Percentiles rank a stretch among this genome's conserved stretches.
These are phyloP conservation scores for Lepidocolaptes lacrymiger DNA, from an alignment of 2,797 vertebrate species.

Conservation along the genomic window DNA sequence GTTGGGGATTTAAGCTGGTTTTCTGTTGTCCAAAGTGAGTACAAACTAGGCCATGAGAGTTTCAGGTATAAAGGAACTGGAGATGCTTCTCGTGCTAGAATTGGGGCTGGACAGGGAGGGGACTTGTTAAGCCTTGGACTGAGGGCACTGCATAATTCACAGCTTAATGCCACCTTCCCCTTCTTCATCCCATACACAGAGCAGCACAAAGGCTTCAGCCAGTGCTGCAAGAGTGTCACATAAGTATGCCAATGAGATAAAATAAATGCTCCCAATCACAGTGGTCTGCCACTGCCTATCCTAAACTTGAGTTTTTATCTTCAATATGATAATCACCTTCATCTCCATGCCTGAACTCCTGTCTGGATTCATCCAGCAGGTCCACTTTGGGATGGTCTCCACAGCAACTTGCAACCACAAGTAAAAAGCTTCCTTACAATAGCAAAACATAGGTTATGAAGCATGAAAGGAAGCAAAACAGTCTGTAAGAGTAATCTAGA, in stretches of 20 bases:
- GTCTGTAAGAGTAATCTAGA: slow-evolving; percentile 12
- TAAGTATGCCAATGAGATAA: background rate
- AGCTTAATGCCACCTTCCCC: background rate
- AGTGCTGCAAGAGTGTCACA: background rate
- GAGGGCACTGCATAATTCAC: background rate
- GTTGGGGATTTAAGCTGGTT: background rate
- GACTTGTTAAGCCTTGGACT: background rate
- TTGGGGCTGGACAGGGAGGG: background rate
- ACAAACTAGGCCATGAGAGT: background rate
- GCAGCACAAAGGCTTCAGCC: background rate
- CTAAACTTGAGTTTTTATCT: background rate
- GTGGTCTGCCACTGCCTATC: background rate
- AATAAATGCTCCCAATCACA: background rate
- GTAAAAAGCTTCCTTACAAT: background rate
- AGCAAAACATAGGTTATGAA: slow-evolving; percentile 11
- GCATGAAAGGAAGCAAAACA: slow-evolving; percentile 40
- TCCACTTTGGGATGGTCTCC: background rate
- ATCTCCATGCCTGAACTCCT: background rate
- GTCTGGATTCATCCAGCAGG: background rate
- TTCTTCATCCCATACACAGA: background rate
- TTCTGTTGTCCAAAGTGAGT: background rate
- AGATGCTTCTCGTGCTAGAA: background rate
- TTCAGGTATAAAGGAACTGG: background rate
- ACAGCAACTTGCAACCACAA: background rate
- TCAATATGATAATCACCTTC: background rate